phyloP scores from a whole-genome alignment of 1,140 invertebrate species.

The Kradibia gibbosae region DNA sequence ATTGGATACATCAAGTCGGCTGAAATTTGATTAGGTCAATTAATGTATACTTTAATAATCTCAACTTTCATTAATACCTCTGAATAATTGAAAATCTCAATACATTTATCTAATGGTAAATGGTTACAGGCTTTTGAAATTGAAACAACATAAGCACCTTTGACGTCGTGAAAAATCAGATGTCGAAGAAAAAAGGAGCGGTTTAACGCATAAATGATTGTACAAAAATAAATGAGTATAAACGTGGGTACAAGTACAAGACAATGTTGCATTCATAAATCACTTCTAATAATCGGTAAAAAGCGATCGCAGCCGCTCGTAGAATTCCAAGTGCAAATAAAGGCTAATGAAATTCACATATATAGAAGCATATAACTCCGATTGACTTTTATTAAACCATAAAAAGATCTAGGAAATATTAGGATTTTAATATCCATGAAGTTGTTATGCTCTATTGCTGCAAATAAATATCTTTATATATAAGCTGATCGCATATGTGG shows the following conservation, averaged over 20 bases:
- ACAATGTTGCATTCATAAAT: slow-evolving; percentile 50
- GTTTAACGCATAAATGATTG: slow-evolving; percentile 18
- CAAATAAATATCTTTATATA: neutral
- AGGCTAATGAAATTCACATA: slow-evolving; percentile 41
- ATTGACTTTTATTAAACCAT: slow-evolving; percentile 29
- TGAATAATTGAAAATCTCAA: slow-evolving; percentile 35
- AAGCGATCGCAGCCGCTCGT: slow-evolving; percentile 25
- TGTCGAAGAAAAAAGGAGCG: neutral
- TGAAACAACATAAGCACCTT: slow-evolving; percentile 19
- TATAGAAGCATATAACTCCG: neutral
- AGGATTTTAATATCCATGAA: slow-evolving; percentile 39
- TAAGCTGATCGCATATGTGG: neutral
- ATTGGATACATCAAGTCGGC: neutral
- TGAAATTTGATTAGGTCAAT: slow-evolving; percentile 44
- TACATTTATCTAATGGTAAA: slow-evolving; percentile 10
- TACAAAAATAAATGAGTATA: slow-evolving; percentile 39
- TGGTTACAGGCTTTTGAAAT: neutral
- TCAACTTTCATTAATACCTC: slow-evolving; percentile 8
- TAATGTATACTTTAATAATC: slow-evolving; percentile 16
- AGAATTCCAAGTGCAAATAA: slow-evolving; percentile 28
- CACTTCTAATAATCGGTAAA: slow-evolving; percentile 49
- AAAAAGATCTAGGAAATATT: slow-evolving; percentile 39
- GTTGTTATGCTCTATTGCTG: neutral
- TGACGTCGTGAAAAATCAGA: slow-evolving; percentile 30
- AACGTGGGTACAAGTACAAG: slow-evolving; percentile 17